Evolutionary conservation across 2,888 invertebrate species (phyloP), one percentile per base, ranked within the genome.

Genomic region (Cinara cedri): DNA sequence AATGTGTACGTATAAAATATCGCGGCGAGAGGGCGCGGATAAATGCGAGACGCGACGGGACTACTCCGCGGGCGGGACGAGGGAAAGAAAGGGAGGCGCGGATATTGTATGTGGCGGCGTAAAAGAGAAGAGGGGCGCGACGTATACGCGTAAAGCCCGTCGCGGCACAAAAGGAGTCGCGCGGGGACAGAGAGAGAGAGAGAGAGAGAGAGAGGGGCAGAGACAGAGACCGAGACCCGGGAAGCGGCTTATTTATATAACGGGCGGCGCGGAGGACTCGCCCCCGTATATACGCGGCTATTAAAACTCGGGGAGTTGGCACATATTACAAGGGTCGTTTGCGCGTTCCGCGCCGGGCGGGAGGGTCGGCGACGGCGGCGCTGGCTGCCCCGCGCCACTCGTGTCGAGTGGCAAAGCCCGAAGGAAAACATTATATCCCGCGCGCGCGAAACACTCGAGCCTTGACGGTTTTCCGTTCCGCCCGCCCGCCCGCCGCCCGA

Each of bases 251-350:
- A 75, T 75, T 75, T 75, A 75, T 75, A 75, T 65, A 75, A 75
- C 63, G 6, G 34, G 3, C 60, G 62, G 49, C 70, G 57, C 19
- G n/a, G 3, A 34, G 51, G 46, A 21, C 46, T 68, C n/a, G n/a
- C 21, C 54, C 19, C 16, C 55, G 19, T 42, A 3, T 62, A 60
- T 34, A 34, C 51, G n/a, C 62, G 49, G 70, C 78, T 78, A 78
- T 70, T 78, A 78, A 78, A 78, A 78, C 78, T 70, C 70, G 34
- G 60, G 60, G 78, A 78, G 78, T 78, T 70, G 68, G 78, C 78
- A 78, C 78, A 70, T 78, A 78, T 78, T 78, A 78, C 78, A 78
- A 70, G 78, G 78, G 78, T 78, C 78, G 78, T 78, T 78, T 68
- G 78, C 78, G 68, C 66, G 54, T 66, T 66, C 66, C 44, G 46